These are phyloP conservation scores for Nymphicus hollandicus DNA, from an alignment of 2,113 vertebrate species.

Conservation along the genomic window DNA sequence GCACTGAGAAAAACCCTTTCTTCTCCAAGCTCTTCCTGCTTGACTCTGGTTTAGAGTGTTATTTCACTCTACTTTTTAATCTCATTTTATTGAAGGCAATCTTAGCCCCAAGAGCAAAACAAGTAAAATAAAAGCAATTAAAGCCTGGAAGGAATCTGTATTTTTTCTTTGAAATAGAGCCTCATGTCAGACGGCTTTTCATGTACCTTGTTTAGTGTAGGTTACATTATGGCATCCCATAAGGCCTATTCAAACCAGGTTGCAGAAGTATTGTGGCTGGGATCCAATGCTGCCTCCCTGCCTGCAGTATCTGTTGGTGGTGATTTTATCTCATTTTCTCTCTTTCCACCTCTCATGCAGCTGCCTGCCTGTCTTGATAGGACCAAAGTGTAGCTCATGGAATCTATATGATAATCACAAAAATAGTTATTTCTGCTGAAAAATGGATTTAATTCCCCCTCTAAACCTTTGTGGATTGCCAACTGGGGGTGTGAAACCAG, in stretches of 20 bases:
- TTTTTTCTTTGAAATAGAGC: slow-evolving; percentile 25
- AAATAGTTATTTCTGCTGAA: slow-evolving; percentile 63
- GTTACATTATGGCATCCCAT: slow-evolving; percentile 32
- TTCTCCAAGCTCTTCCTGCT: neutral
- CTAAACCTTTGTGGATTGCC: slow-evolving; percentile 64
- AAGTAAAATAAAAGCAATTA: slow-evolving; percentile 30
- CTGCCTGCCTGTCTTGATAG: slow-evolving; percentile 56
- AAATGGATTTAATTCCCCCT: slow-evolving; percentile 63
- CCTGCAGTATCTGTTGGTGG: slow-evolving; percentile 10
- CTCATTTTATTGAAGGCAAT: slow-evolving; percentile 1
- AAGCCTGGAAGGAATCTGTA: neutral
- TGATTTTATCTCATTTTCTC: slow-evolving; percentile 46
- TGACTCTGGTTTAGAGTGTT: neutral
- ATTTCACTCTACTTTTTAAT: neutral
- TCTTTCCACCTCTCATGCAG: slow-evolving; percentile 62
- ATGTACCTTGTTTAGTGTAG: neutral
- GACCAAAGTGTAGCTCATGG: slow-evolving; percentile 55
- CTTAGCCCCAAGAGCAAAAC: slow-evolving; percentile 9
- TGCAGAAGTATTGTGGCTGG: slow-evolving; percentile 35
- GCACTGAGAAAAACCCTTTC: neutral
- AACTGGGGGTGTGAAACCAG: slow-evolving; percentile 70
- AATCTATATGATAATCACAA: slow-evolving; percentile 65
- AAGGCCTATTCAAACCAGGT: slow-evolving; percentile 34
- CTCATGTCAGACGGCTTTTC: neutral
- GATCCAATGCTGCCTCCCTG: neutral